Conservation (phyloP, 2,113 vertebrate genomes). For the Ptilonorhynchus violaceus region DNA sequence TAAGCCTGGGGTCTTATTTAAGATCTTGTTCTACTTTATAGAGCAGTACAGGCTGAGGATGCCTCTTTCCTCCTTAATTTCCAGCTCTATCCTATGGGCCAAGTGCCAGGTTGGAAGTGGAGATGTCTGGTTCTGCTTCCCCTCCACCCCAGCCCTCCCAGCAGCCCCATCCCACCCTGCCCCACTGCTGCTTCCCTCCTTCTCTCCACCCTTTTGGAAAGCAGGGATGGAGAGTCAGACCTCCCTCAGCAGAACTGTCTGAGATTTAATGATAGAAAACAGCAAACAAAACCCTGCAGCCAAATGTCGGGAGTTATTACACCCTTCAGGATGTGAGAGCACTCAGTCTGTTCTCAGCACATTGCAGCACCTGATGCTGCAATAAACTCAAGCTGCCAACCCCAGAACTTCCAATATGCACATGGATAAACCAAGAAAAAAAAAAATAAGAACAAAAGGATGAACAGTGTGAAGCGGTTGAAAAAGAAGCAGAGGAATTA, state of each 20-base stretch:
- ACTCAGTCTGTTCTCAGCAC: neutral
- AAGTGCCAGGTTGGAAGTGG: neutral
- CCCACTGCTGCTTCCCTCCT: neutral
- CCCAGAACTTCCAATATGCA: neutral
- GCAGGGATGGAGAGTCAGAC: neutral
- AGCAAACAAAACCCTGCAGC: neutral
- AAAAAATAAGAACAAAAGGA: rapidly evolving
- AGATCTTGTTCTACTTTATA: neutral
- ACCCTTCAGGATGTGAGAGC: neutral
- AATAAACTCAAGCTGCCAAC: neutral
- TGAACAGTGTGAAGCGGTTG: neutral
- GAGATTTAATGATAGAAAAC: neutral
- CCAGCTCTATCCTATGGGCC: neutral
- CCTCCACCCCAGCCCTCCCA: neutral
- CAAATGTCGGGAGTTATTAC: neutral
- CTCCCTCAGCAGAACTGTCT: neutral
- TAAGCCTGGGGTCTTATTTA: neutral
- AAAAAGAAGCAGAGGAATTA: neutral
- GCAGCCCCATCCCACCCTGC: neutral
- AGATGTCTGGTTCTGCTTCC: neutral
- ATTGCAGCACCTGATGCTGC: neutral
- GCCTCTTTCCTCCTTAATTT: neutral
- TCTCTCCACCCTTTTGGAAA: neutral
- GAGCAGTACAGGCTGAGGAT: neutral
- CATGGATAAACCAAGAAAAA: too few species aligned